phyloP scores from a whole-genome alignment of 1,140 invertebrate species.

The Drosophila bifasciata region DNA sequence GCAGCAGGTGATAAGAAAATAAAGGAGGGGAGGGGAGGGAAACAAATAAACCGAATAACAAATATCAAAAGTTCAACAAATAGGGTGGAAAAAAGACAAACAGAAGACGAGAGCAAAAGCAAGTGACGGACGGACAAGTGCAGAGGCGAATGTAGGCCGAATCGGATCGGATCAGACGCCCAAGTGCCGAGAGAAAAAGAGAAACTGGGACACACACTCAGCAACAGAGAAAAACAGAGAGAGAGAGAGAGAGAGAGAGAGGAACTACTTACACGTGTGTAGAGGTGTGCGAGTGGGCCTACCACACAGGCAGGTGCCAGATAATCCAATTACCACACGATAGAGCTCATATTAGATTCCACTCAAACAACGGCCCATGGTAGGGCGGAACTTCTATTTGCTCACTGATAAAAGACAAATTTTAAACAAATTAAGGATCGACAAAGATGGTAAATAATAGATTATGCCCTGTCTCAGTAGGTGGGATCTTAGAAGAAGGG shows the following conservation, averaged over 20 bases:
- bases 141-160: constrained; percentile 32
- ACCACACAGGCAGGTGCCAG: constrained; percentile 49
- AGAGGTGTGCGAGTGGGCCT: constrained; percentile 14
- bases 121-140: constrained; percentile 28
- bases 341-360: constrained; percentile 1
- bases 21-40: constrained; percentile 3
- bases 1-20: constrained; percentile 39
- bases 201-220: constrained; percentile 53
- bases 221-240: too few relatives aligned
- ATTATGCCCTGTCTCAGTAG: too few relatives aligned
- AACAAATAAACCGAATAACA: constrained; percentile 38
- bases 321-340: constrained; percentile 74
- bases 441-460: background rate
- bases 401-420: constrained; percentile 49
- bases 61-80: constrained; percentile 49
- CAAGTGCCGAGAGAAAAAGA: constrained; percentile 14
- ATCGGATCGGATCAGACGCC: constrained; percentile 31
- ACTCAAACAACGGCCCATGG: constrained; percentile 11
- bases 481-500: too few relatives aligned
- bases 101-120: constrained; percentile 40
- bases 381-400: constrained; percentile 21
- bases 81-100: constrained; percentile 53
- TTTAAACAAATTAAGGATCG: constrained; percentile 8
- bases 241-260: constrained; percentile 40
- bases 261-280: constrained; percentile 24